Percentiles rank a stretch among this genome's conserved stretches.
phyloP scores from a whole-genome alignment of 2,888 invertebrate genomes.

The Chymomyza caudatula region DNA sequence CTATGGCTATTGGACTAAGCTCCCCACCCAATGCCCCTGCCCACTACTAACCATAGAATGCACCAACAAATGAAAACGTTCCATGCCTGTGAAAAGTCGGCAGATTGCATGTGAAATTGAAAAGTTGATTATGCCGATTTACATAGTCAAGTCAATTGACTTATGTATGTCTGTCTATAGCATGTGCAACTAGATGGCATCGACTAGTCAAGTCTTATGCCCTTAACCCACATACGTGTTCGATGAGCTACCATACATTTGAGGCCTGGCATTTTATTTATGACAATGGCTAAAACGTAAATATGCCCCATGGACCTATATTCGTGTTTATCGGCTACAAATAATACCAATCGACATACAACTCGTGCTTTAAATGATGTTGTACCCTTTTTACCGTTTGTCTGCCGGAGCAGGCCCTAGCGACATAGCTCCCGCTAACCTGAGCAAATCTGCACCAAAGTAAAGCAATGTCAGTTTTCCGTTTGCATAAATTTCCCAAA shows the following conservation, averaged over 20 bases:
- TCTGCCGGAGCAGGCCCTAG: background rate
- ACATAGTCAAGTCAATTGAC: conserved; percentile 61
- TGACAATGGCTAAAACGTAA: conserved; percentile 46
- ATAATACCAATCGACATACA: conserved; percentile 32
- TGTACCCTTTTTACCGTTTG: conserved; percentile 36
- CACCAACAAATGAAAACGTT: conserved; percentile 43
- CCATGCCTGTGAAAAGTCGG: conserved; percentile 38
- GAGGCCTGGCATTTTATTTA: conserved; percentile 47
- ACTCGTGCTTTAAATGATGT: conserved; percentile 69
- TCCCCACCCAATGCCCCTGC: too few species aligned
- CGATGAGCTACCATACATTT: conserved; percentile 17
- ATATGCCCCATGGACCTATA: conserved; percentile 16
- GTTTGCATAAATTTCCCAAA: conserved; percentile 59
- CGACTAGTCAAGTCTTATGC: background rate
- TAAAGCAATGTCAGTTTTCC: conserved; percentile 23
- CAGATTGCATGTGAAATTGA: conserved; percentile 61
- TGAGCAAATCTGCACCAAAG: background rate
- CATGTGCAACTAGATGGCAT: background rate
- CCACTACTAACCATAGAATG: conserved; percentile 28
- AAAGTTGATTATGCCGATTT: conserved; percentile 67
- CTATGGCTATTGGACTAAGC: too few species aligned
- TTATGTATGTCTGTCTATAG: conserved; percentile 13
- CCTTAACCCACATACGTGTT: background rate
- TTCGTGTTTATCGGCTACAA: background rate
- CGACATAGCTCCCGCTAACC: background rate